Percentiles rank a stretch among this genome's conserved stretches.
phyloP scores from a whole-genome alignment of 2,888 invertebrate species.

The Orthosia gracilis region DNA sequence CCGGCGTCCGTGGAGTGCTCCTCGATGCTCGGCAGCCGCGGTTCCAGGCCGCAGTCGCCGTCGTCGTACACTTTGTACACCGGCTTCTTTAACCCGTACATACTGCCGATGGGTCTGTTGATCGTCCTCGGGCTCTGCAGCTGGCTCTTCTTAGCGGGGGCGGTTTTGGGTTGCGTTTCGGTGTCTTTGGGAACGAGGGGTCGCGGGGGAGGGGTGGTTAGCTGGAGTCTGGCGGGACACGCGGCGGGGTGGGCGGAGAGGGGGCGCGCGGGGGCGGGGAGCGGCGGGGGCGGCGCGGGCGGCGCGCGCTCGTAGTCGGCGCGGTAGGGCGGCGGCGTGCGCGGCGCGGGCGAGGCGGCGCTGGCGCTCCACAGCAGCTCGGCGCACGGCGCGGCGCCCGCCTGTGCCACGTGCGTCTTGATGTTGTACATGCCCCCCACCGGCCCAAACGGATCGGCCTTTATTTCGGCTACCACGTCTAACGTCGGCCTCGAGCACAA shows the following conservation, averaged over 20 bases:
- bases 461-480: conserved; percentile 88
- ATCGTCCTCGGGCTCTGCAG: conserved; percentile 63
- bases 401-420: conserved; percentile 82
- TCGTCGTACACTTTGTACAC: conserved; percentile 75
- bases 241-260: background rate
- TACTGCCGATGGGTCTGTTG: conserved; percentile 51
- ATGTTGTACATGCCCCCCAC: conserved; percentile 93
- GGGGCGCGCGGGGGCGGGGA: conserved; percentile 1
- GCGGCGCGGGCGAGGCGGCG: conserved; percentile 74
- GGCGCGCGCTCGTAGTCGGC: conserved; percentile 8
- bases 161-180: conserved; percentile 20
- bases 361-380: conserved; percentile 82
- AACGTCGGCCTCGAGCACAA: conserved; percentile 82
- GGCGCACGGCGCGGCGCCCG: conserved; percentile 73
- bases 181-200: background rate
- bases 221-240: background rate
- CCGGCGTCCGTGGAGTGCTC: conserved; percentile 83
- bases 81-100: conserved; percentile 62
- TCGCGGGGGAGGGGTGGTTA: conserved; percentile 20
- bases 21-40: conserved; percentile 83
- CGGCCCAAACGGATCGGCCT: conserved; percentile 90
- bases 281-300: conserved; percentile 1
- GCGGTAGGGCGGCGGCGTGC: conserved; percentile 71
- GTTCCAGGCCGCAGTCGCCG: conserved; percentile 80
- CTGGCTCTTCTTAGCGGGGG: conserved; percentile 60